Conservation (phyloP, 2,888 invertebrate species). For the Eristalinus aeneus region DNA sequence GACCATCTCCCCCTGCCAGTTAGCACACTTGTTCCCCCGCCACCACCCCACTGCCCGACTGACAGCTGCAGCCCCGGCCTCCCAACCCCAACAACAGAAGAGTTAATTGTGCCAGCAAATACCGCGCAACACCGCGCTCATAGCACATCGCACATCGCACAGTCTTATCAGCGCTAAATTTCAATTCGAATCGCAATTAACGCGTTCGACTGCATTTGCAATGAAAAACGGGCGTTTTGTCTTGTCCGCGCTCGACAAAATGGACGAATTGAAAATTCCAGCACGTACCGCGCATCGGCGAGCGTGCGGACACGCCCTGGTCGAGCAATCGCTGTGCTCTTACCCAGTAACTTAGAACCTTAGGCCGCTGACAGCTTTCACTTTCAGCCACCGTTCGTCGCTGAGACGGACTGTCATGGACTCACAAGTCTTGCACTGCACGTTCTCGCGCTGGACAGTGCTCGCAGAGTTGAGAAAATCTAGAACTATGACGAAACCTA, state of each 20-base stretch:
- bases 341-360: conserved; percentile 1
- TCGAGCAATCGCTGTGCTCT: neutral
- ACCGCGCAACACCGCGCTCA: conserved; percentile 5
- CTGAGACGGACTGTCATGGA: neutral
- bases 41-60: neutral
- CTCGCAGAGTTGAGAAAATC: conserved; percentile 5
- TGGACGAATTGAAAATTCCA: conserved; percentile 52
- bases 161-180: conserved; percentile 48
- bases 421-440: conserved; percentile 7
- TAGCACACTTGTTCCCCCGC: neutral
- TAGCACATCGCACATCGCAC: conserved; percentile 19
- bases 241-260: conserved; percentile 16
- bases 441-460: neutral
- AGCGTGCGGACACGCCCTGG: conserved; percentile 58
- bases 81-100: conserved; percentile 33
- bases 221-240: conserved; percentile 24
- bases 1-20: neutral
- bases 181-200: conserved; percentile 65
- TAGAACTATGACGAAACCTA: conserved; percentile 35
- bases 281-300: conserved; percentile 48
- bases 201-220: conserved; percentile 59
- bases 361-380: conserved; percentile 24
- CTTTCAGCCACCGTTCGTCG: conserved; percentile 30
- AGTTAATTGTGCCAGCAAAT: conserved; percentile 60
- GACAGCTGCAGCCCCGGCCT: neutral